Evolutionary conservation across 2,888 invertebrate species (phyloP), one percentile per base, ranked within the genome.

Genomic region (Drosophila recens): DNA sequence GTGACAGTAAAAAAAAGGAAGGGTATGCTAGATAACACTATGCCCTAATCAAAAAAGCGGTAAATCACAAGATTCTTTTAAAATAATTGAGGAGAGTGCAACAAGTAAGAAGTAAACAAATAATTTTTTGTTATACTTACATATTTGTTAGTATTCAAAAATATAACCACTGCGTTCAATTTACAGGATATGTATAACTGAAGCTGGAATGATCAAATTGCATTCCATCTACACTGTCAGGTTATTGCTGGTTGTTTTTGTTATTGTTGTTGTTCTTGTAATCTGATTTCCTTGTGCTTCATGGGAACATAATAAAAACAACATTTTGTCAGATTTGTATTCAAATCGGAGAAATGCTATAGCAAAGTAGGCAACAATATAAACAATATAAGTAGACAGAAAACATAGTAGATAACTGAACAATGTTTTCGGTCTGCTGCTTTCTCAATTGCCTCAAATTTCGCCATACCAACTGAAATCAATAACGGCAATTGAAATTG

Each of bases 401-500:
- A 9, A 9, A 40, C 10, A 38, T 4, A 40, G 1, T 1, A 38
- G 4, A 40, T 2, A 2, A 23, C 10, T 42, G 13, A 45, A 53
- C 38, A 53, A 70, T 51, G 30, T 63, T 42, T 58, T 43, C 15
- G 36, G 34, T 52, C 13, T 40, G 45, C 23, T 40, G 49, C 38
- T 45, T 45, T 48, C 15, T 51, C 34, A 36, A 64, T 57, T 53
- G 59, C 48, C 11, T 43, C 20, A 33, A 38, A 42, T 52, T 34
- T 62, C 42, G 52, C 13, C 34, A 48, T 58, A 49, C 53, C 57
- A 45, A 33, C 51, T 48, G 43, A 61, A 52, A 49, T 17, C 23
- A 54, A 68, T 62, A 68, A 58, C 42, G 40, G 33, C 72, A 57
- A 54, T 62, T 59, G 49, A 53, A 53, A 20, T 34, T 46, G 52